Conservation (phyloP, 2,797 vertebrate genomes). For the Rousettus madagascariensis region DNA sequence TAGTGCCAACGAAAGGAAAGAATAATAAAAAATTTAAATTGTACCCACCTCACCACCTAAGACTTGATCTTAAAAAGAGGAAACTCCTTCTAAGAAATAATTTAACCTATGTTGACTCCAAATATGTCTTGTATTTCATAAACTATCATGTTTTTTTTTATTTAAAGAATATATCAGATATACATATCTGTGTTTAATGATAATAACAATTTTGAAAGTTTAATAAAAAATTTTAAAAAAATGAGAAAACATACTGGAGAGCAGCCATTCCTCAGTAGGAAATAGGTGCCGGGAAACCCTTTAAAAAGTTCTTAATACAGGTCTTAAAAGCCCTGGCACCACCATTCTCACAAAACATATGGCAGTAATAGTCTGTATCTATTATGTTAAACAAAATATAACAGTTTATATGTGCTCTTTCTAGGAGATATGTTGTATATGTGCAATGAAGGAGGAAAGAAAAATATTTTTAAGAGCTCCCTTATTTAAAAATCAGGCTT, state of each 20-base stretch:
- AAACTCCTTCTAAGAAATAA: neutral
- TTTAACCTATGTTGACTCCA: neutral
- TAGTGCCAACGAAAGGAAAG: conserved; percentile 35
- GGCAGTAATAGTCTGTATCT: neutral
- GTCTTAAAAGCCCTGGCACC: neutral
- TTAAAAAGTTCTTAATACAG: neutral
- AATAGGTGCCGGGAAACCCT: neutral
- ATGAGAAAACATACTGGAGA: neutral
- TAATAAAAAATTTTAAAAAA: conserved; percentile 24
- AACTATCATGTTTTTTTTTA: neutral
- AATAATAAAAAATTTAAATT: neutral
- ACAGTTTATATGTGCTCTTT: neutral
- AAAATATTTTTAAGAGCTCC: neutral
- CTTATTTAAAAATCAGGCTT: neutral
- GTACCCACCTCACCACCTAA: neutral
- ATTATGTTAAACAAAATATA: neutral
- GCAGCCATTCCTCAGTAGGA: neutral
- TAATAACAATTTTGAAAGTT: neutral
- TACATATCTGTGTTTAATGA: neutral
- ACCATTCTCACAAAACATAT: neutral
- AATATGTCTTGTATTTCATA: neutral
- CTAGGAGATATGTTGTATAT: neutral
- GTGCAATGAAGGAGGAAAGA: neutral
- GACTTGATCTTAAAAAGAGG: neutral
- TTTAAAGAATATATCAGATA: neutral